phyloP scores from a whole-genome alignment of 37 sponge, comb jelly and placozoan genomes.

The Mnemiopsis leidyi region DNA sequence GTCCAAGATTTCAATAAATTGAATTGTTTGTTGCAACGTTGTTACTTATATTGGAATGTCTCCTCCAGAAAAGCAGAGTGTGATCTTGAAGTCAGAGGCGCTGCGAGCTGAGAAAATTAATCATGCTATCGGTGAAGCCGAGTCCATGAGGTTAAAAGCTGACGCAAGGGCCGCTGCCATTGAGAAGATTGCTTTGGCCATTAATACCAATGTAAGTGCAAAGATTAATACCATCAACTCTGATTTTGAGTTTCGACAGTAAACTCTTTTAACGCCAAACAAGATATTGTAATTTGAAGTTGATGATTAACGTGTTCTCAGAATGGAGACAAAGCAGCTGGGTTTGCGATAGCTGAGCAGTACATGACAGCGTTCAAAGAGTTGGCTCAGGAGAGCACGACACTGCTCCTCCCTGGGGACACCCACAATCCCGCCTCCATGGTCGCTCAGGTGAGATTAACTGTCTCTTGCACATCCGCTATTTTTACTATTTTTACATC shows the following conservation, averaged over 20 bases:
- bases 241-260: background rate
- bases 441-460: conserved; percentile 98
- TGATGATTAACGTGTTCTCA: too few relatives aligned
- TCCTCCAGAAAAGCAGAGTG: conserved; percentile 83
- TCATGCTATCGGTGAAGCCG: conserved; percentile 78
- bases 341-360: conserved; percentile 67
- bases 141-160: conserved; percentile 22
- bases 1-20: too few relatives aligned
- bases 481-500: too few relatives aligned
- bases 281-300: too few relatives aligned
- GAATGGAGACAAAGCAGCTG: background rate
- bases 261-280: too few relatives aligned
- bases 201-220: background rate
- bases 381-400: conserved; percentile 88
- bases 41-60: too few relatives aligned
- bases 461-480: too few relatives aligned
- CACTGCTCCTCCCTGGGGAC: conserved; percentile 87
- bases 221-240: background rate
- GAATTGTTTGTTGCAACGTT: too few relatives aligned
- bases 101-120: conserved; percentile 88
- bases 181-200: conserved; percentile 1
- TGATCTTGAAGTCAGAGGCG: conserved; percentile 91
- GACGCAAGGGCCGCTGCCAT: conserved; percentile 47
- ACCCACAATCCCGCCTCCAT: conserved; percentile 88
- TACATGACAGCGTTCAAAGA: conserved; percentile 92